phyloP scores from a whole-genome alignment of 2,113 vertebrate species.

The Aptenodytes forsteri region DNA sequence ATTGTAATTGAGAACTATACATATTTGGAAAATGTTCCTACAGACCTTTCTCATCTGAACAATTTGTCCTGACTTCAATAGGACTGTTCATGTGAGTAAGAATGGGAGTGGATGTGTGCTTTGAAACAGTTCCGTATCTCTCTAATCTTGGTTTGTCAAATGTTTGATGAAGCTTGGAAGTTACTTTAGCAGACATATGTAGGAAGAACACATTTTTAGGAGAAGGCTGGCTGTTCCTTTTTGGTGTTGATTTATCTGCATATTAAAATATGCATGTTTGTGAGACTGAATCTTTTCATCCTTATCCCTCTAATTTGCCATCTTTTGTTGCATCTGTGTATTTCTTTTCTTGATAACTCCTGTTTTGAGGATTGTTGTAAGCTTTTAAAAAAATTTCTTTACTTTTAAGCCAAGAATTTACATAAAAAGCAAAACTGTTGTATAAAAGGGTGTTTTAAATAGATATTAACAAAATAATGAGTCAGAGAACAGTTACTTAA shows the following conservation, averaged over 20 bases:
- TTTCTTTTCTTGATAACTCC: neutral
- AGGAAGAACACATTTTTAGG: neutral
- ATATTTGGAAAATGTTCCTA: neutral
- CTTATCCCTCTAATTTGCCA: neutral
- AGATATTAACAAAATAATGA: conserved; percentile 5
- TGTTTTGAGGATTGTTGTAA: neutral
- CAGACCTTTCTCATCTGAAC: neutral
- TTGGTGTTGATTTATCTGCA: conserved; percentile 21
- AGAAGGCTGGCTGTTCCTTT: neutral
- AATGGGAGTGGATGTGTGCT: neutral
- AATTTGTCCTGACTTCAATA: neutral
- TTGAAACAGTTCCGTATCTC: neutral
- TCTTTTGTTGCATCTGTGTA: conserved; percentile 8
- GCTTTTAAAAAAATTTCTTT: neutral
- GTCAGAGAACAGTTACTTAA: conserved; percentile 42
- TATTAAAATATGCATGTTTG: neutral
- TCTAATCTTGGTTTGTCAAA: conserved; percentile 14
- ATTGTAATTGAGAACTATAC: neutral
- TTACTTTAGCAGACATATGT: neutral
- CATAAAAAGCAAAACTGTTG: neutral
- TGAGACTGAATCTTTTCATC: conserved; percentile 25
- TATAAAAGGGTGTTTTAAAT: conserved; percentile 33
- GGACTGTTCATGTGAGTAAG: neutral
- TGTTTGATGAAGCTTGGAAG: conserved; percentile 10
- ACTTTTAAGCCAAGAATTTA: conserved; percentile 39